phyloP scores from a whole-genome alignment of 1,140 invertebrate species.

The Pseudomyrmex pallidus region DNA sequence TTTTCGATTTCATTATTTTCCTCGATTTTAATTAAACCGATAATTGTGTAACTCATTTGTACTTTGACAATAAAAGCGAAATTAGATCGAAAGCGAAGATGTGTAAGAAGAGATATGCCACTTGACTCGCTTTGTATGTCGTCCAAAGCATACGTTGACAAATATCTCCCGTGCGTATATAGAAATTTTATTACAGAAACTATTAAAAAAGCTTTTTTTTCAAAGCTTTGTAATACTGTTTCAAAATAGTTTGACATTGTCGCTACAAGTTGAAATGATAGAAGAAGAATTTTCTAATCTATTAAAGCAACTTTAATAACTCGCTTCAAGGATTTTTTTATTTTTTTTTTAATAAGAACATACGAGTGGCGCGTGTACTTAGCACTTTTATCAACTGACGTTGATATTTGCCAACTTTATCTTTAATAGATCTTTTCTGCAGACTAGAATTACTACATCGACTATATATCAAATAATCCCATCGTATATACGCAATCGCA shows the following conservation, averaged over 20 bases:
- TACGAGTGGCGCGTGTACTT: too few relatives aligned
- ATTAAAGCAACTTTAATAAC: too few relatives aligned
- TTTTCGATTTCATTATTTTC: conserved; percentile 45
- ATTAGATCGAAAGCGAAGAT: conserved; percentile 20
- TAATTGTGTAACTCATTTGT: conserved; percentile 41
- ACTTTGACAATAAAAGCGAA: neutral
- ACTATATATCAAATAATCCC: neutral
- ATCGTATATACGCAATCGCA: neutral
- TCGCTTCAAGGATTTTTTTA: too few relatives aligned
- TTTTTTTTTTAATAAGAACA: too few relatives aligned
- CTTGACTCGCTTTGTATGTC: neutral
- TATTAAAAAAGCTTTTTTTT: neutral
- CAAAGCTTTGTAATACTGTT: neutral
- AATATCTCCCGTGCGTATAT: neutral
- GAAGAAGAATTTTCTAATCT: too few relatives aligned
- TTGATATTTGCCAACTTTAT: neutral
- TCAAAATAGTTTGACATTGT: neutral
- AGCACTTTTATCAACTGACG: neutral
- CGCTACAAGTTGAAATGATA: too few relatives aligned
- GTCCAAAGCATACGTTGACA: neutral
- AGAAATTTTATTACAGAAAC: conserved; percentile 20
- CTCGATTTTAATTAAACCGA: conserved; percentile 48
- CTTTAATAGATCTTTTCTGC: neutral
- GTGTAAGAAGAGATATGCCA: conserved; percentile 2
- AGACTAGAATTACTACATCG: neutral